Conservation (phyloP, 2,797 vertebrate genomes). For the Spea hammondii region DNA sequence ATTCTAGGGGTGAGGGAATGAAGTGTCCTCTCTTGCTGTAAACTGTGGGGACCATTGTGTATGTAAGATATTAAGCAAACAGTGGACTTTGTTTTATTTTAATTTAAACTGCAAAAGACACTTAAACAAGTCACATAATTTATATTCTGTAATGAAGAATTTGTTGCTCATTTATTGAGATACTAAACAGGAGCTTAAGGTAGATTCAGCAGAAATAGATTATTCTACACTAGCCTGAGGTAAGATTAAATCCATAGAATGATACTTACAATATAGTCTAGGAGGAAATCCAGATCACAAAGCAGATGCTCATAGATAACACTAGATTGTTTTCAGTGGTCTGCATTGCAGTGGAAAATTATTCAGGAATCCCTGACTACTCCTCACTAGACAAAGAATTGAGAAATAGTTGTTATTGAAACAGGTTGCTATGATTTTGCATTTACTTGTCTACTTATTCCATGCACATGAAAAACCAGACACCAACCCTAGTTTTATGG, state of each 20-base stretch:
- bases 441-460: not conserved
- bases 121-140: too few relatives aligned
- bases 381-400: conserved; percentile 14
- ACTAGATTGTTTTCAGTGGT: conserved; percentile 3
- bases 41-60: too few relatives aligned
- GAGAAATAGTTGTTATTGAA: conserved; percentile 16
- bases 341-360: conserved; percentile 16
- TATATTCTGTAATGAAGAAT: not conserved
- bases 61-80: too few relatives aligned
- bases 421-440: not conserved
- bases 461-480: conserved; percentile 21
- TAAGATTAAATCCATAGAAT: not conserved
- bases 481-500: conserved; percentile 23
- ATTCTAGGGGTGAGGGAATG: too few relatives aligned
- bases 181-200: conserved; percentile 18
- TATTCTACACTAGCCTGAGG: conserved; percentile 3
- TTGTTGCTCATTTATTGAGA: not conserved
- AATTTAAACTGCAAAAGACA: not conserved
- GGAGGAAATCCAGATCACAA: not conserved
- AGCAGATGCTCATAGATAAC: conserved; percentile 6
- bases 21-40: too few relatives aligned
- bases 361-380: conserved; percentile 29
- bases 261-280: not conserved
- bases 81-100: not conserved
- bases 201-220: conserved; percentile 12